These are phyloP conservation scores for Mycalesis mineus DNA, from an alignment of 2,888 invertebrate species.

Conservation along the genomic window DNA sequence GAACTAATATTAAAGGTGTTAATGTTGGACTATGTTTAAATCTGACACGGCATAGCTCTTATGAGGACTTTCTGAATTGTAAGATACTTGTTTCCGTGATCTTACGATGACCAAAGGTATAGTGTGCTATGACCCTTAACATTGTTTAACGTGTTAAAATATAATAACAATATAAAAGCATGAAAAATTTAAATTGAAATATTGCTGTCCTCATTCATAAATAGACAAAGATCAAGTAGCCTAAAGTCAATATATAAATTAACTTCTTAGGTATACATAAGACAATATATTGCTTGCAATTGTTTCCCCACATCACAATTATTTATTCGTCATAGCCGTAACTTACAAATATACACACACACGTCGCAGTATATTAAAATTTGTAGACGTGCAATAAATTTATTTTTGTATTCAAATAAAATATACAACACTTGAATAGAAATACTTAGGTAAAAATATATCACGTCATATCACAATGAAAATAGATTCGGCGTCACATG, in stretches of 20 bases:
- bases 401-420: background rate
- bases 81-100: too few species aligned
- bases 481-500: slow-evolving; percentile 26
- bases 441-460: slow-evolving; percentile 13
- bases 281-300: background rate
- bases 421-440: slow-evolving; percentile 1
- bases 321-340: background rate
- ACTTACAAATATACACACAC: background rate
- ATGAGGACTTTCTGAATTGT: too few species aligned
- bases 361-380: background rate
- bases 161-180: too few species aligned
- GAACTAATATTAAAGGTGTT: too few species aligned
- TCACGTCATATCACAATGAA: slow-evolving; percentile 24
- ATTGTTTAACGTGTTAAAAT: too few species aligned
- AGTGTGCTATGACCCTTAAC: too few species aligned
- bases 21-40: too few species aligned
- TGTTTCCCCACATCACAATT: background rate
- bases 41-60: too few species aligned
- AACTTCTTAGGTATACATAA: background rate
- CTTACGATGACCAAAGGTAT: too few species aligned
- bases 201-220: background rate
- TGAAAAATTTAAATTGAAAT: background rate
- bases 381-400: background rate
- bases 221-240: background rate
- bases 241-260: background rate